Percentiles rank a stretch among this genome's conserved stretches.
phyloP scores from a whole-genome alignment of 2,888 invertebrate species.

The Thysanoteuthis rhombus region DNA sequence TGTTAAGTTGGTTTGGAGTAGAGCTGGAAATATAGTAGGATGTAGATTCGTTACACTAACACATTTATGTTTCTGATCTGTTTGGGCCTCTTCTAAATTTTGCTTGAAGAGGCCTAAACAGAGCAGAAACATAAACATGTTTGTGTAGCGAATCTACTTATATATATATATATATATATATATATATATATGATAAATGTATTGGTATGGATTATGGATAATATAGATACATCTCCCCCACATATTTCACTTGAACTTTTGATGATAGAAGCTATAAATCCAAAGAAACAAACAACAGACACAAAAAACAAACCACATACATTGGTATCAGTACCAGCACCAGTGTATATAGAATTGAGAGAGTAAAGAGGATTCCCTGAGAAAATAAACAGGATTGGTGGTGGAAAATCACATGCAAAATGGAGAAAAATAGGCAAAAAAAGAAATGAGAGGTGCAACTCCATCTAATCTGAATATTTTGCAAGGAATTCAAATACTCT shows the following conservation, averaged over 20 bases:
- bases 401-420: background rate
- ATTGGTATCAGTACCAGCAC: background rate
- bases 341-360: background rate
- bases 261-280: background rate
- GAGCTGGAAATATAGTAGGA: too few species aligned
- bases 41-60: too few species aligned
- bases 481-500: background rate
- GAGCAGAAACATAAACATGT: too few species aligned
- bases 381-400: background rate
- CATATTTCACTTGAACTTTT: background rate
- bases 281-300: background rate
- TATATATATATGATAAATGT: too few species aligned
- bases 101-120: too few species aligned
- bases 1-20: too few species aligned
- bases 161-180: too few species aligned
- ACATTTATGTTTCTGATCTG: too few species aligned
- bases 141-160: too few species aligned
- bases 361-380: background rate
- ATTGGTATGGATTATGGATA: too few species aligned
- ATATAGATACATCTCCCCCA: too few species aligned
- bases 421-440: background rate
- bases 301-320: background rate
- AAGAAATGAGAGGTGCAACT: background rate
- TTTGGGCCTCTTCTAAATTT: too few species aligned
- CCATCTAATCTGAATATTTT: background rate